Percentiles rank a stretch among this genome's conserved stretches.
These are phyloP conservation scores for Chrysaora quinquecirrha DNA, from an alignment of 30 jellyfish, hydroid and myxozoan species.

Conservation along the genomic window DNA sequence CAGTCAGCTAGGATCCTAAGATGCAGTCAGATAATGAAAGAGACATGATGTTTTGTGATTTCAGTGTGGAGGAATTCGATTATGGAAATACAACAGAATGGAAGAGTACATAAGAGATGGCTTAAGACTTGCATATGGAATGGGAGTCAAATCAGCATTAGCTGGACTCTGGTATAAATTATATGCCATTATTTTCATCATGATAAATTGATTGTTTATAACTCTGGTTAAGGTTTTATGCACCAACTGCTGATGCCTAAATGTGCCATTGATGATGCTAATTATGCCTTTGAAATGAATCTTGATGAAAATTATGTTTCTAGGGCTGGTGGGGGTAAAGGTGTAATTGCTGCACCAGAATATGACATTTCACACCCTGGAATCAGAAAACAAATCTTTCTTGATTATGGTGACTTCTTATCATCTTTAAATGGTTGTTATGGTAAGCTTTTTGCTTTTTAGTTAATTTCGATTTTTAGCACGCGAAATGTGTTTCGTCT, in stretches of 20 bases:
- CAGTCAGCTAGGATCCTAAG: too few species aligned
- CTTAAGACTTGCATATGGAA: conserved; percentile 84
- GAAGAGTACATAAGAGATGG: conserved; percentile 86
- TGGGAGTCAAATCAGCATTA: conserved; percentile 92
- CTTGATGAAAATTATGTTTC: background rate
- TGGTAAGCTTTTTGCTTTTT: conserved; percentile 36
- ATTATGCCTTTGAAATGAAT: background rate
- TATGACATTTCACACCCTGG: conserved; percentile 75
- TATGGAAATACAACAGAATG: conserved; percentile 83
- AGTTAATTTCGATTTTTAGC: background rate
- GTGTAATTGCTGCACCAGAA: conserved; percentile 91
- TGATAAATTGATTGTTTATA: too few species aligned
- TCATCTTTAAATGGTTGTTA: conserved; percentile 92
- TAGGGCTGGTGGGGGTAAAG: conserved; percentile 99
- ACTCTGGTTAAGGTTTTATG: too few species aligned
- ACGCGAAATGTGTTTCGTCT: background rate
- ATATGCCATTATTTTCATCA: background rate
- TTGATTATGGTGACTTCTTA: conserved; percentile 90
- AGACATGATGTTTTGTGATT: too few species aligned
- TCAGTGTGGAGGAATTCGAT: conserved; percentile 91
- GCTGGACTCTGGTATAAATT: conserved; percentile 88
- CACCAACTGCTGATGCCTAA: too few species aligned
- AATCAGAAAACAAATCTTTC: conserved; percentile 75
- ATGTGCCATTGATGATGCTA: background rate
- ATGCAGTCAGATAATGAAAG: too few species aligned